Base-by-base conservation (phyloP, 1,140 invertebrate species). In the Galleria mellonella region DNA sequence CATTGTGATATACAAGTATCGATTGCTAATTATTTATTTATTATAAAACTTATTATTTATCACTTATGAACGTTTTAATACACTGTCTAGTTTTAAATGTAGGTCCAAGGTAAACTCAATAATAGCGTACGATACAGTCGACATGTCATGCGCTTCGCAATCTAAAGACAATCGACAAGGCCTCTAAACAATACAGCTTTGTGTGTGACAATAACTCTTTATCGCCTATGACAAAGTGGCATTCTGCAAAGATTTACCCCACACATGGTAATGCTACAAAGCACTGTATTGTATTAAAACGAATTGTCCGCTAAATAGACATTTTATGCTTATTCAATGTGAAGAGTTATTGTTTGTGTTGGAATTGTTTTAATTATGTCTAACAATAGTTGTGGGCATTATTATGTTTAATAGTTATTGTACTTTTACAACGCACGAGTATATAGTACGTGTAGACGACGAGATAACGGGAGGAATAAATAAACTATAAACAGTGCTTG, bases 181-280 rank as follows among this genome's bases (percentile, higher is more conserved):
- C 48, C 54, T 32, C 36, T 11, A 42, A 41, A 77, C 67, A 81
- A 73, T 76, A 51, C 32, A 23, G 47, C 73, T 77, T 72, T 78
- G 68, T 73, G 42, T 44, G 9, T 33, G 38, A 77, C 70, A 83
- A 83, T 74, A 70, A 62, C 50, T 65, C 64, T 71, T 74, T 72
- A 77, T 70, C 56, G 48, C 55, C 46, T 43, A 53, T 66, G 55
- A 81, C 70, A 72, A 74, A 71, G 71, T 74, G 56, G 54, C 54
- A 62, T 72, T 67, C 58, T 63, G 67, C 71, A 69, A 68, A 74
- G 74, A 82, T 82, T 74, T 77, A 58, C 72, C 59, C 40, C 63
- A 69, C 61, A 67, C 68, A 56, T 54, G 50, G 33, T 3, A 35
- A 36, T 50, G 15, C 36, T 39, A 72, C 56, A 67, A 64, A 27